Conservation (phyloP, 2,113 vertebrate genomes). For the Chelonoidis abingdonii region DNA sequence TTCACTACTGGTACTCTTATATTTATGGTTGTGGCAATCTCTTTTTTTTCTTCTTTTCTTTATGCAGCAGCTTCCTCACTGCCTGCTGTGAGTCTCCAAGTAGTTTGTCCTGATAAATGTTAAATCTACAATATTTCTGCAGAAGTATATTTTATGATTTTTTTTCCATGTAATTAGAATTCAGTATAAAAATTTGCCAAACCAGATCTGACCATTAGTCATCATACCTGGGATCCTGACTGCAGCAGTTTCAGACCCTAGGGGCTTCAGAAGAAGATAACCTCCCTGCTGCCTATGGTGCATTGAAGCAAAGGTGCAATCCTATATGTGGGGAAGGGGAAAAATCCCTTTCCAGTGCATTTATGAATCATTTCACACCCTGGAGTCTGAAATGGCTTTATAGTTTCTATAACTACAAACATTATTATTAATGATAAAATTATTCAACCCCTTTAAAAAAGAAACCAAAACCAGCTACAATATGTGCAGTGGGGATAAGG, state of each 20-base stretch:
- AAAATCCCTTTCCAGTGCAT: background rate
- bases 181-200: background rate
- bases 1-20: background rate
- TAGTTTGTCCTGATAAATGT: background rate
- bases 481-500: background rate
- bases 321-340: background rate
- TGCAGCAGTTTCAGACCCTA: background rate
- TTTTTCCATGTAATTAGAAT: background rate
- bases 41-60: background rate
- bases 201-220: fast-evolving
- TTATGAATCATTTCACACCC: background rate
- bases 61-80: background rate
- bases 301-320: background rate
- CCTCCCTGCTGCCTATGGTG: background rate
- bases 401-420: background rate
- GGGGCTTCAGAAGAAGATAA: background rate
- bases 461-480: background rate
- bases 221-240: background rate
- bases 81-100: background rate
- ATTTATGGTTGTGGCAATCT: background rate
- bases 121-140: background rate
- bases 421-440: background rate
- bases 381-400: background rate
- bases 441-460: background rate
- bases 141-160: background rate